Conservation (phyloP, 2,888 invertebrate genomes). For the Tiphia femorata region DNA sequence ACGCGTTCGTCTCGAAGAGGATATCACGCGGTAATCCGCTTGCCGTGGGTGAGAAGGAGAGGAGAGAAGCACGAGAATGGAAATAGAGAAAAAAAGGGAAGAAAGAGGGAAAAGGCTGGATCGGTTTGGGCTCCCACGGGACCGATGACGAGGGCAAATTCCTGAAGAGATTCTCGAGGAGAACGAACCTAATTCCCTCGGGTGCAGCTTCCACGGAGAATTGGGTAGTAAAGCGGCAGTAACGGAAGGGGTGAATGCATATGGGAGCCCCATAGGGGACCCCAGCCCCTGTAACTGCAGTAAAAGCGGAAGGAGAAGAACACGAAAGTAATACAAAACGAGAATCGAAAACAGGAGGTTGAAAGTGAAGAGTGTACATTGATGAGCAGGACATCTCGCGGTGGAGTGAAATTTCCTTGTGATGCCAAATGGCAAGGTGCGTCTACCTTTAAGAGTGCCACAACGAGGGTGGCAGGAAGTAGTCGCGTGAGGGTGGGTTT, state of each 20-base stretch:
- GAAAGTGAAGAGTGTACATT: no score
- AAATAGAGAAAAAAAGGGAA: conserved; percentile 10
- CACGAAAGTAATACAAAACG: no score
- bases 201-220: conserved; percentile 40
- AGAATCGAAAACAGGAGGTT: no score
- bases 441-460: no score
- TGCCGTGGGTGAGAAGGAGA: background rate
- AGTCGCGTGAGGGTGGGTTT: no score
- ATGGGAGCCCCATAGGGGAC: conserved; percentile 31
- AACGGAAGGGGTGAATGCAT: conserved; percentile 53
- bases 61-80: background rate
- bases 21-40: background rate
- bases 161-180: conserved; percentile 44
- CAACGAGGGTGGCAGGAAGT: no score
- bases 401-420: no score
- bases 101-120: conserved; percentile 10
- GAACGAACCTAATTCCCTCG: conserved; percentile 51
- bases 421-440: no score
- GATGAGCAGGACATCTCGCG: no score
- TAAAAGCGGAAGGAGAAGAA: no score
- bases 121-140: conserved; percentile 41
- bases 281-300: no score
- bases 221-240: conserved; percentile 52
- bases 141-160: conserved; percentile 50
- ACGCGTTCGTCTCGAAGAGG: background rate